Evolutionary conservation across 2,113 vertebrate species (phyloP).

Genomic region (Thunnus maccoyii): DNA sequence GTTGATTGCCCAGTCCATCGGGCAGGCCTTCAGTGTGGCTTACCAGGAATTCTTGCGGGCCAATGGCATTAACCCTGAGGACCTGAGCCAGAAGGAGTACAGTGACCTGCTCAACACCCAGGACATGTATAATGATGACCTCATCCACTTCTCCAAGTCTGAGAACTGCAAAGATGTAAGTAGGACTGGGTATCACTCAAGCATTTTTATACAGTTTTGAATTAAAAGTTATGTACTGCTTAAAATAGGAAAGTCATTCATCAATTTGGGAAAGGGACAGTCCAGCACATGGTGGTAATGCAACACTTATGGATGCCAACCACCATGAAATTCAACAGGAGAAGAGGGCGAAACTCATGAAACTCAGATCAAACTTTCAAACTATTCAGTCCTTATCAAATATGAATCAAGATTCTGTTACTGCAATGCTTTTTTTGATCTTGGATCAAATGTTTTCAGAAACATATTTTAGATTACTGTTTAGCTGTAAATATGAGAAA

Average conservation of each 20-base stretch:
- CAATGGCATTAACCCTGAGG: slow-evolving; percentile 97
- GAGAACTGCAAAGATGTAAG: slow-evolving; percentile 98
- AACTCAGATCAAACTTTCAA: too few species aligned
- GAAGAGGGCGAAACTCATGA: too few species aligned
- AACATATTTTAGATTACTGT: too few species aligned
- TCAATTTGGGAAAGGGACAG: too few species aligned
- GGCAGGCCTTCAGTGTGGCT: slow-evolving; percentile 96
- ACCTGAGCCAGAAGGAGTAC: slow-evolving; percentile 97
- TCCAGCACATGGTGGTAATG: too few species aligned
- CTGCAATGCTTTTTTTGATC: too few species aligned
- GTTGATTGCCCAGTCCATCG: slow-evolving; percentile 97
- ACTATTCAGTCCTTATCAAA: too few species aligned
- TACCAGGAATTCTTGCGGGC: slow-evolving; percentile 98
- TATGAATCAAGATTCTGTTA: too few species aligned
- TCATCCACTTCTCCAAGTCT: slow-evolving; percentile 99
- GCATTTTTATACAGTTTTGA: not conserved
- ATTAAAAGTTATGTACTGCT: not conserved
- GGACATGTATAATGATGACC: slow-evolving; percentile 99
- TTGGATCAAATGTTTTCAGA: too few species aligned
- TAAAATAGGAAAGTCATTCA: not conserved
- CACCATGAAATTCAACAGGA: too few species aligned
- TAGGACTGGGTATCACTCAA: slow-evolving; percentile 13
- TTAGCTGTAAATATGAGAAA: too few species aligned
- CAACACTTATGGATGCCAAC: too few species aligned
- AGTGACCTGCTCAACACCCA: slow-evolving; percentile 98